Percentiles rank a stretch among this genome's conserved stretches.
phyloP scores from a whole-genome alignment of 2,797 vertebrate genomes.

The Melanogrammus aeglefinus region DNA sequence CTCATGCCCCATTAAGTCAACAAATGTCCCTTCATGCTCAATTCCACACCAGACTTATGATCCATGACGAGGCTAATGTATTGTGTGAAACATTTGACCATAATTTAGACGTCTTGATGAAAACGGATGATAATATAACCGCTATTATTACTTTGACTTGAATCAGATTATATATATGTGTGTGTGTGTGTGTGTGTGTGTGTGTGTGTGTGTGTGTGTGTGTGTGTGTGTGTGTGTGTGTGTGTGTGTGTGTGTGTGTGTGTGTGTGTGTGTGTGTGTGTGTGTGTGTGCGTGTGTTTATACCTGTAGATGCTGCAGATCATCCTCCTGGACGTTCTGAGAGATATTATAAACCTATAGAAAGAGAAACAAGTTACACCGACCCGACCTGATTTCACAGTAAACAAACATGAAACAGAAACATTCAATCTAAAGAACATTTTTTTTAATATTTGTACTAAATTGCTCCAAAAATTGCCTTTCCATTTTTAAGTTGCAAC shows the following conservation, averaged over 20 bases:
- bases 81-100: not conserved
- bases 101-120: not conserved
- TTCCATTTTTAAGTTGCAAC: not conserved
- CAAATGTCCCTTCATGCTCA: too few species aligned
- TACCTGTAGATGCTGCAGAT: slow-evolving; percentile 98
- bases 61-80: not conserved
- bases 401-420: not conserved
- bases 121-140: not conserved
- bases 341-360: slow-evolving; percentile 97
- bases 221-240: too few species aligned
- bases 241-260: too few species aligned
- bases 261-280: too few species aligned
- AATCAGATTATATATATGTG: too few species aligned
- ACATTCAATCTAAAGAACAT: not conserved
- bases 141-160: not conserved
- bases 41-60: not conserved
- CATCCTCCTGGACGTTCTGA: slow-evolving; percentile 97
- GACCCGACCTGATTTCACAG: not conserved
- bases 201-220: too few species aligned
- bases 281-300: too few species aligned
- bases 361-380: slow-evolving; percentile 16
- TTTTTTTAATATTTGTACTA: too few species aligned
- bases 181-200: too few species aligned
- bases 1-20: too few species aligned
- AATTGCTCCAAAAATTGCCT: not conserved